Evolutionary conservation across 2,113 vertebrate species (phyloP).

Genomic region (Thryonomys swinderianus): DNA sequence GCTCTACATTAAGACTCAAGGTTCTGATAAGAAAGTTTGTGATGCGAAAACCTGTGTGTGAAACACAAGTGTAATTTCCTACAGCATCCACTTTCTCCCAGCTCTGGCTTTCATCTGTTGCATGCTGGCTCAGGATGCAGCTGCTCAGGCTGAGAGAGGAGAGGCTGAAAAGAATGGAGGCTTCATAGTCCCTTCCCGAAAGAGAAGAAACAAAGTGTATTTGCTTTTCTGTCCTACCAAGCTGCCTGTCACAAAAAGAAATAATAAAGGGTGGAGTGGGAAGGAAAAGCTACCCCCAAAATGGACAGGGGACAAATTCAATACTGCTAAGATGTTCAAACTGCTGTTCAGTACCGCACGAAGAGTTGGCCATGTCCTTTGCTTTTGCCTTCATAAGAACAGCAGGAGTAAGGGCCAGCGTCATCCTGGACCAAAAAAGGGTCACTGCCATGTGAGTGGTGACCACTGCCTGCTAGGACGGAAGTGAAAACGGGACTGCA

Average conservation of each 20-base stretch:
- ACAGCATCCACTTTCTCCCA: neutral
- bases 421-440: neutral
- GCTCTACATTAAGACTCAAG: neutral
- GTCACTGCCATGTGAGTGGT: neutral
- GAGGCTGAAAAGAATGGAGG: neutral
- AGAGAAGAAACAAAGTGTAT: neutral
- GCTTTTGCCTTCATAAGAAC: neutral
- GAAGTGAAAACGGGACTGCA: neutral
- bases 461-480: neutral
- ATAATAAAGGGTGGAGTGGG: neutral
- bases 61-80: neutral
- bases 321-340: neutral
- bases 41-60: neutral
- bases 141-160: neutral
- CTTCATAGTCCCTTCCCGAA: neutral
- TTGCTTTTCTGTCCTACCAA: neutral
- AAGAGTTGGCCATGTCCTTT: neutral
- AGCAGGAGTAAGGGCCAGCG: neutral
- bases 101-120: neutral
- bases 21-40: conserved; percentile 14
- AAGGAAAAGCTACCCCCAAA: neutral
- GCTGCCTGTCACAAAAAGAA: neutral
- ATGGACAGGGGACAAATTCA: neutral
- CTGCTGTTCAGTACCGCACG: neutral
- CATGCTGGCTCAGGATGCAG: neutral